Base-by-base conservation (phyloP, 2,113 vertebrate species). In the Chionis minor region DNA sequence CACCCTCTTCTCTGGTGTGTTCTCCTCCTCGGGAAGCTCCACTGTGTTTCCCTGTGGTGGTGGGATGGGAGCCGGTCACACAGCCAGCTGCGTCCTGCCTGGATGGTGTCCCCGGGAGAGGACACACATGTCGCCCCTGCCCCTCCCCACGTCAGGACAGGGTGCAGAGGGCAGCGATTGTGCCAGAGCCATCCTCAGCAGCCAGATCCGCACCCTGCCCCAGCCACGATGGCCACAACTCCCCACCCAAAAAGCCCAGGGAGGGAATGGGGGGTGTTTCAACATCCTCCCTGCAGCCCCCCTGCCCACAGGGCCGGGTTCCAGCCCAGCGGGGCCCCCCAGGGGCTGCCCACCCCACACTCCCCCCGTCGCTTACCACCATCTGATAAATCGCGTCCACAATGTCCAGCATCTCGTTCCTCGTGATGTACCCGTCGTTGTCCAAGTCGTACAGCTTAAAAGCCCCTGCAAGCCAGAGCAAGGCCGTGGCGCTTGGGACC, bases 301-400 rank as follows among this genome's bases (percentile, higher is more conserved):
- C 14, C 14, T 8, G 13, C 24, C 42, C 4, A 1, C 11, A 58
- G 35, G 42, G 38, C 59, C 3, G 1, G n/a, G n/a, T 62, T 63
- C 44, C 78, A 78, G 55, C 61, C 49, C 78, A 56, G 80, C 2
- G 2, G 38, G 15, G 58, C 49, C 26, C 27, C n/a, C 52, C 71
- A 28, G 26, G 33, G 49, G 5, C 21, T 26, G 8, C 55, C 26
- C 5, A 0, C 51, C 62, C 24, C 1, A 0, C 32, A 13, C 1
- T 1, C 32, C 8, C 8, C 6, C 2, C 3, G 1, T 23, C n/a
- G 1, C 99, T 99, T 96, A 99, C 99, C 99, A 99, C 99, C 99
- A 99, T 99, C 98, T 99, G 99, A 97, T 99, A 99, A 94, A 99
- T 99, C 8, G 99, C 99, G 6, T 99, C 99, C 79, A 99, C 99